Evolutionary conservation across 2,113 vertebrate species (phyloP).

Genomic region (Mola mola): DNA sequence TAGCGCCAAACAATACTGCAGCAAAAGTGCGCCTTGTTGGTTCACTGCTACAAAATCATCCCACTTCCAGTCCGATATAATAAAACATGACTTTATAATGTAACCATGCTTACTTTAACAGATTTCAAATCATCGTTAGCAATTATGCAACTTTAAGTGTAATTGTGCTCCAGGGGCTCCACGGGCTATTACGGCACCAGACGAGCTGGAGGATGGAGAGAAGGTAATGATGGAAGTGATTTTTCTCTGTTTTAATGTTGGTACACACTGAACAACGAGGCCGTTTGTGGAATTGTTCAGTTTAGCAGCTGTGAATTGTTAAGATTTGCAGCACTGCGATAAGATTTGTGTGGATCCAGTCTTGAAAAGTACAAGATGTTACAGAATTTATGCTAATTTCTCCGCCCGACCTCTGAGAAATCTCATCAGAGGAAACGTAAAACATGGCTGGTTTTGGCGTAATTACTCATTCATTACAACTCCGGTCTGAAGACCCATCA

Average conservation of each 20-base stretch:
- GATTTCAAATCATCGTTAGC: constrained; percentile 13
- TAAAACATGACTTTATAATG: constrained; percentile 3
- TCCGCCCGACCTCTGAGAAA: constrained; percentile 27
- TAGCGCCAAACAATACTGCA: no score
- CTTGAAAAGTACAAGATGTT: neutral
- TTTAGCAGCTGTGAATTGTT: neutral
- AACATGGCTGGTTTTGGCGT: constrained; percentile 38
- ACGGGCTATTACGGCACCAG: constrained; percentile 9
- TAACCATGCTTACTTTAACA: constrained; percentile 11
- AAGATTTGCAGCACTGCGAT: constrained; percentile 1
- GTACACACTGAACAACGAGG: neutral
- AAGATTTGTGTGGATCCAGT: constrained; percentile 15
- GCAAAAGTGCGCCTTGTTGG: no score
- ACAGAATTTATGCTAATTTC: constrained; percentile 24
- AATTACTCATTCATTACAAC: constrained; percentile 66
- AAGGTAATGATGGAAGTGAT: neutral
- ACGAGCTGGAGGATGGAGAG: no score
- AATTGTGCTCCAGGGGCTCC: constrained; percentile 25
- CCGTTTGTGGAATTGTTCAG: constrained; percentile 1
- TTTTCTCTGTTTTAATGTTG: constrained; percentile 2
- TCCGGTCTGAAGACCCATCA: constrained; percentile 40
- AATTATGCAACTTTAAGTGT: constrained; percentile 17
- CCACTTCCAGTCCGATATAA: neutral
- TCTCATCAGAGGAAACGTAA: constrained; percentile 32
- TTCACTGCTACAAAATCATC: no score